These are phyloP conservation scores for Collichthys lucidus DNA, from an alignment of 2,113 vertebrate genomes.

Conservation along the genomic window DNA sequence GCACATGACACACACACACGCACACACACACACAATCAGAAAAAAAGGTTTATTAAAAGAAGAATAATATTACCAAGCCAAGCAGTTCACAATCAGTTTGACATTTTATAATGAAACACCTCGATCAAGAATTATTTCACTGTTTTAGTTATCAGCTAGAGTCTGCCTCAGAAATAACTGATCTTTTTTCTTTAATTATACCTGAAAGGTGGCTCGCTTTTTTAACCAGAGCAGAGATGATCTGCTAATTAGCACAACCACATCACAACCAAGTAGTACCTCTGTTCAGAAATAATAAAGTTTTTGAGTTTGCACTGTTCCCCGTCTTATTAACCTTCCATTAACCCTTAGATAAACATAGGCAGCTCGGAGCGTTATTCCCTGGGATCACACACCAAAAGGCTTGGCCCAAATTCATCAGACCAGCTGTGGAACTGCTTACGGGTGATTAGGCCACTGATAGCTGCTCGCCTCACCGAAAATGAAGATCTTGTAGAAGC, in stretches of 20 bases:
- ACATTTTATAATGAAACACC: constrained; percentile 59
- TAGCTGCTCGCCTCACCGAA: constrained; percentile 59
- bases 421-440: constrained; percentile 74
- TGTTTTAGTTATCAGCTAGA: constrained; percentile 41
- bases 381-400: constrained; percentile 62
- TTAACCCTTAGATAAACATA: constrained; percentile 84
- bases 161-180: constrained; percentile 48
- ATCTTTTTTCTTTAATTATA: constrained; percentile 46
- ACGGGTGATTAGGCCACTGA: constrained; percentile 77
- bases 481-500: constrained; percentile 58
- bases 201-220: constrained; percentile 51
- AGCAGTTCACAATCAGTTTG: constrained; percentile 11
- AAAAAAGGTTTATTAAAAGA: constrained; percentile 34
- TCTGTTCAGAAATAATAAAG: constrained; percentile 70
- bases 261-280: constrained; percentile 56
- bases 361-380: constrained; percentile 69
- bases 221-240: constrained; percentile 39
- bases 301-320: constrained; percentile 73
- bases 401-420: constrained; percentile 76
- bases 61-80: constrained; percentile 4
- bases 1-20: constrained; percentile 9
- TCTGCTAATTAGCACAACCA: constrained; percentile 66
- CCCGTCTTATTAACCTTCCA: constrained; percentile 83
- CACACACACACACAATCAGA: not conserved
- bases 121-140: constrained; percentile 33